phyloP scores from a whole-genome alignment of 2,888 invertebrate species.

The Penaeus monodon region DNA sequence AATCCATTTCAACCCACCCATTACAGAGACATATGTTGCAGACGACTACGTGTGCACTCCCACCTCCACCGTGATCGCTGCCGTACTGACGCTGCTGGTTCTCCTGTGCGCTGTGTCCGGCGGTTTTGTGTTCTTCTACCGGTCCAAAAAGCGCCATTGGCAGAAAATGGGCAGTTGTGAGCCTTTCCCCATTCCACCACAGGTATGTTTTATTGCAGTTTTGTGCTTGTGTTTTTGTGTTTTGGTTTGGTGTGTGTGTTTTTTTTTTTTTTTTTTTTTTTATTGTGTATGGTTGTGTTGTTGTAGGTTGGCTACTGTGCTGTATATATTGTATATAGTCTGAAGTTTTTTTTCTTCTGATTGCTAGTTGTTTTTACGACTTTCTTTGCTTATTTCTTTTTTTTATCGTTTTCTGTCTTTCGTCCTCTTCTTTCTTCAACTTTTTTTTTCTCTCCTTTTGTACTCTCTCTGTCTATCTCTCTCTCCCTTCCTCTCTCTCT shows the following conservation, averaged over 20 bases:
- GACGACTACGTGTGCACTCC: conserved; percentile 67
- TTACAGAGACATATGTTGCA: conserved; percentile 45
- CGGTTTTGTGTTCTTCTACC: conserved; percentile 69
- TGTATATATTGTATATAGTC: too few relatives aligned
- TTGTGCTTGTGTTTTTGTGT: too few relatives aligned
- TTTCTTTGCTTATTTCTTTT: neutral
- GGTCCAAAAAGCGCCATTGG: conserved; percentile 68
- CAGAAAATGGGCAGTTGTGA: conserved; percentile 47
- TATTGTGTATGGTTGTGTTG: too few relatives aligned
- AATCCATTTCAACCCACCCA: neutral
- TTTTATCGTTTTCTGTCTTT: neutral
- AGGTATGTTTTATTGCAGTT: conserved; percentile 11
- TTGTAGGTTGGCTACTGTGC: too few relatives aligned
- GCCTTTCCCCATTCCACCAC: conserved; percentile 45
- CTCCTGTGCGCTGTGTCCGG: conserved; percentile 68
- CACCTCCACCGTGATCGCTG: conserved; percentile 68
- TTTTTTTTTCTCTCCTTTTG: too few relatives aligned
- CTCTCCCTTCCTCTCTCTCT: neutral
- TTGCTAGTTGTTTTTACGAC: neutral
- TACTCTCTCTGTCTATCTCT: neutral
- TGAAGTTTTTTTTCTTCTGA: too few relatives aligned
- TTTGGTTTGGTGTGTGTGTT: too few relatives aligned
- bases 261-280: too few relatives aligned
- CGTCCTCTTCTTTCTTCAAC: neutral
- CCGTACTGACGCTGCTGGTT: conserved; percentile 68